These are phyloP conservation scores for Solenopsis fugax DNA, from an alignment of 1,140 invertebrate genomes.

Conservation along the genomic window DNA sequence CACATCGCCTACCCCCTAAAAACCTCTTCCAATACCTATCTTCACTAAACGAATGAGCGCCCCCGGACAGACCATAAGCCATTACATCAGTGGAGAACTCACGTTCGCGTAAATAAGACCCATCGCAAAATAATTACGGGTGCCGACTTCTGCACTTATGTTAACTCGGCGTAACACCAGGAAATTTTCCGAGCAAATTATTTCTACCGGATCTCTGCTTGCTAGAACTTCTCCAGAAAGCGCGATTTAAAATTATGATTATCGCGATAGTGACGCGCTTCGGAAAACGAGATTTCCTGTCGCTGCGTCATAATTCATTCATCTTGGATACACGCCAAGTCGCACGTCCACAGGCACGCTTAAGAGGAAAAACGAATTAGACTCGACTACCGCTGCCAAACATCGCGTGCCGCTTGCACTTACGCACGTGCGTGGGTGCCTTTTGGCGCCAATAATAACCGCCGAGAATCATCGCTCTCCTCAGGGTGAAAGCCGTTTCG, in stretches of 20 bases:
- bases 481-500: conserved; percentile 68
- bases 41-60: too few relatives aligned
- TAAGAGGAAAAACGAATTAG: conserved; percentile 72
- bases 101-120: too few relatives aligned
- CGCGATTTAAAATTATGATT: conserved; percentile 30
- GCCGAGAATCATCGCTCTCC: conserved; percentile 70
- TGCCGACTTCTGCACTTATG: not conserved
- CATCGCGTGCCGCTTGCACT: conserved; percentile 72
- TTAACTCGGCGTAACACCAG: conserved; percentile 7
- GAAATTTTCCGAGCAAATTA: conserved; percentile 10
- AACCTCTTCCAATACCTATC: too few relatives aligned
- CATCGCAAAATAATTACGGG: too few relatives aligned
- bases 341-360: conserved; percentile 62
- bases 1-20: too few relatives aligned
- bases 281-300: conserved; percentile 59
- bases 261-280: conserved; percentile 13
- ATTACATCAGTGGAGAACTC: too few relatives aligned
- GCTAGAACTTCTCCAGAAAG: not conserved
- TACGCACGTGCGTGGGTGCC: conserved; percentile 73
- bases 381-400: conserved; percentile 64
- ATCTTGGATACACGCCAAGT: conserved; percentile 67
- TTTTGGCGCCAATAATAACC: conserved; percentile 77
- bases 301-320: conserved; percentile 70
- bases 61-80: too few relatives aligned
- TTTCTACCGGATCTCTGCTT: conserved; percentile 6